These are phyloP conservation scores for Embidobia sp. DNA, from an alignment of 2,888 invertebrate genomes.

Conservation along the genomic window DNA sequence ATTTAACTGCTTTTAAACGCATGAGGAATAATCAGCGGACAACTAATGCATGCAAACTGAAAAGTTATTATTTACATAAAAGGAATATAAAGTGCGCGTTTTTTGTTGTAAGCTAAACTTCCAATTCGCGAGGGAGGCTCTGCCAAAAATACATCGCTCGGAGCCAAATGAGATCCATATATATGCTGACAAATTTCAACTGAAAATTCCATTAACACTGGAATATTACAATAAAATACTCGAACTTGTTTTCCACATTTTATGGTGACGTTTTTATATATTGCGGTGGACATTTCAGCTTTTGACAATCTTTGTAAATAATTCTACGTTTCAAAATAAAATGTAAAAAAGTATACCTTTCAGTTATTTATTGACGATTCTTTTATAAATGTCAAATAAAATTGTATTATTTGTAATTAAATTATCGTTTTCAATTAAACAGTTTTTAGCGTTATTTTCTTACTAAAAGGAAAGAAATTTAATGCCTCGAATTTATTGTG, in stretches of 20 bases:
- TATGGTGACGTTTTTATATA: neutral
- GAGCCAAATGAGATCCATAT: conserved; percentile 45
- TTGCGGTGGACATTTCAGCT: no score
- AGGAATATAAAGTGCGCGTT: conserved; percentile 28
- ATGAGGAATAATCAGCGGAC: neutral
- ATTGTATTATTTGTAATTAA: no score
- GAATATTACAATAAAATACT: conserved; percentile 50
- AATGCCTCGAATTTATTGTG: conserved; percentile 7
- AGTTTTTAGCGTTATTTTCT: no score
- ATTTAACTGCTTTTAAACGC: neutral
- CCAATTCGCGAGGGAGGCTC: conserved; percentile 40
- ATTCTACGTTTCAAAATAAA: no score
- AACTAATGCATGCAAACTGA: conserved; percentile 15
- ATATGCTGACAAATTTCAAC: conserved; percentile 43
- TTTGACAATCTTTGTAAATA: conserved; percentile 4
- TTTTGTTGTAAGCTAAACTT: conserved; percentile 40
- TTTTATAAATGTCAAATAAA: no score
- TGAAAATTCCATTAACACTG: conserved; percentile 39
- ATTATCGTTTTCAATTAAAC: no score
- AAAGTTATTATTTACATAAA: conserved; percentile 34
- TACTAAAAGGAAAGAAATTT: no score
- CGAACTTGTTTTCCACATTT: conserved; percentile 10
- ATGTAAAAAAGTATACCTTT: no score
- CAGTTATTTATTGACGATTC: no score
- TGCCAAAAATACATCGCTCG: conserved; percentile 57